Evolutionary conservation across 2,888 invertebrate genomes (phyloP).

Genomic region (Lasioglossum calceatum): DNA sequence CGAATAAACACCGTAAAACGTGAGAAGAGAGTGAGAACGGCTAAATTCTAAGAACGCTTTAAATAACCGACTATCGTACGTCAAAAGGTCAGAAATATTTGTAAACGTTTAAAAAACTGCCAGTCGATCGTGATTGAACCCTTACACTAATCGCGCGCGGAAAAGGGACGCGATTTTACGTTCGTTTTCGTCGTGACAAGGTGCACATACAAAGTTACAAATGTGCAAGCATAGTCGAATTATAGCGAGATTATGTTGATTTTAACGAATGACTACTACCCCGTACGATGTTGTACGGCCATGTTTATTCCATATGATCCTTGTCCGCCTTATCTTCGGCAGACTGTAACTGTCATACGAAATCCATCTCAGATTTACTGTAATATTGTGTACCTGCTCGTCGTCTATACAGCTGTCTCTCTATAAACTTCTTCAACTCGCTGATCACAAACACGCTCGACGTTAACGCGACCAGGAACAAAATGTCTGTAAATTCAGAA

Average conservation of each 20-base stretch:
- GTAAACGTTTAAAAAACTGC: slow-evolving; percentile 67
- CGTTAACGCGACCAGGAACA: slow-evolving; percentile 95
- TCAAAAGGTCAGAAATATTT: slow-evolving; percentile 53
- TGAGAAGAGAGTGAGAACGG: slow-evolving; percentile 37
- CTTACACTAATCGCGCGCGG: slow-evolving; percentile 36
- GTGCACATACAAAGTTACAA: slow-evolving; percentile 67
- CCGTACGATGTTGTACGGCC: slow-evolving; percentile 52
- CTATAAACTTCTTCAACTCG: slow-evolving; percentile 95
- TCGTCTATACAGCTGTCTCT: slow-evolving; percentile 89
- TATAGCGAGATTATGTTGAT: slow-evolving; percentile 58
- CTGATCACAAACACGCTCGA: slow-evolving; percentile 98
- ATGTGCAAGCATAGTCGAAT: slow-evolving; percentile 70
- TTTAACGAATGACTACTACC: slow-evolving; percentile 57
- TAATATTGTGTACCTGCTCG: slow-evolving; percentile 78
- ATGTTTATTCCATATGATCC: slow-evolving; percentile 68
- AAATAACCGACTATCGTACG: slow-evolving; percentile 39
- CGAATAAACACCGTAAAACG: slow-evolving; percentile 41
- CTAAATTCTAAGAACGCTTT: slow-evolving; percentile 47
- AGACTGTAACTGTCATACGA: slow-evolving; percentile 88
- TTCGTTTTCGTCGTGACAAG: slow-evolving; percentile 52
- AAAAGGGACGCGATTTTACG: slow-evolving; percentile 24
- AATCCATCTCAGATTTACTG: slow-evolving; percentile 86
- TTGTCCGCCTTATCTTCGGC: slow-evolving; percentile 76
- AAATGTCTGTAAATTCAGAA: slow-evolving; percentile 88
- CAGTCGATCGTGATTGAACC: slow-evolving; percentile 45